A percentile compares a stretch with the other conserved stretches of the same genome.
These are phyloP conservation scores for Toxotes chatareus DNA, from an alignment of 2,113 vertebrate genomes.

Conservation along the genomic window DNA sequence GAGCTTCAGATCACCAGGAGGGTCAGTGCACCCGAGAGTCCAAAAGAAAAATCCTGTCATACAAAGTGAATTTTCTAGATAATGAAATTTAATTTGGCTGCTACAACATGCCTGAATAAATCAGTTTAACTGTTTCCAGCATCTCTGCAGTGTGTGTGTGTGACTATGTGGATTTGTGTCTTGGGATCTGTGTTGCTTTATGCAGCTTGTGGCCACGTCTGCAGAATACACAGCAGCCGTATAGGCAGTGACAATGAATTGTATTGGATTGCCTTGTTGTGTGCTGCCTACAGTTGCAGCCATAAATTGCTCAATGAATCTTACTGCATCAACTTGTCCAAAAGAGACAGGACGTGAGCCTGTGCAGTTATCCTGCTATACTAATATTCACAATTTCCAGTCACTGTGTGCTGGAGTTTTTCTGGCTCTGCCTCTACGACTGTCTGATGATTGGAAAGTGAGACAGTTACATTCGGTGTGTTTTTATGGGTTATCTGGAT, in stretches of 20 bases:
- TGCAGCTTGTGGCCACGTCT: slow-evolving; percentile 5
- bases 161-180: neutral
- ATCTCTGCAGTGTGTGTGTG: neutral
- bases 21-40: neutral
- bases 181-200: too few species aligned
- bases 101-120: neutral
- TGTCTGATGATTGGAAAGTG: neutral
- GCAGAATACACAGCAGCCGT: slow-evolving; percentile 14
- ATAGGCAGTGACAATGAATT: slow-evolving; percentile 17
- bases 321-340: slow-evolving; percentile 28
- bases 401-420: neutral
- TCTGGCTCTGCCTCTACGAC: neutral
- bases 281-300: neutral
- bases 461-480: neutral
- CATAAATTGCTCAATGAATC: slow-evolving; percentile 52
- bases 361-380: neutral
- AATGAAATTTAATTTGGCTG: neutral
- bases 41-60: neutral
- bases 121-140: neutral
- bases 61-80: neutral
- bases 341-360: slow-evolving; percentile 8
- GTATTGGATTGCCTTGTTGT: slow-evolving; percentile 23
- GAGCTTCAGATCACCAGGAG: neutral
- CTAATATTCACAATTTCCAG: neutral
- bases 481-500: slow-evolving; percentile 1